These are phyloP conservation scores for Uloborus diversus DNA, from an alignment of 1,140 invertebrate genomes.

Conservation along the genomic window DNA sequence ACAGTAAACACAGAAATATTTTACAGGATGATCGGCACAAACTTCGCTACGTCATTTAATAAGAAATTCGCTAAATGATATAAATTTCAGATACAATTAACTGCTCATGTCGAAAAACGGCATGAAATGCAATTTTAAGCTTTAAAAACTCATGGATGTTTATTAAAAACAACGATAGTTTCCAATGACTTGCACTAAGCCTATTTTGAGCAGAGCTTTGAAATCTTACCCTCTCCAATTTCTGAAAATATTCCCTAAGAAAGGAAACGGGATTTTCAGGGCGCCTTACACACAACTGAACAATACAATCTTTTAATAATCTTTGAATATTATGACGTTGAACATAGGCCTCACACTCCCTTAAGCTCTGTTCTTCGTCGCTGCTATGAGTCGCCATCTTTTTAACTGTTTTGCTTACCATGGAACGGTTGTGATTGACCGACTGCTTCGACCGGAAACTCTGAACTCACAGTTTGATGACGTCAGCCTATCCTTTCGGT, in stretches of 20 bases:
- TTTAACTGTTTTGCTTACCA: conserved; percentile 53
- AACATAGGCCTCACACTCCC: conserved; percentile 95
- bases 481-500: conserved; percentile 44
- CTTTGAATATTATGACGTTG: conserved; percentile 93
- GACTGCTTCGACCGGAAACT: conserved; percentile 50
- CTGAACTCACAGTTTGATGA: conserved; percentile 38
- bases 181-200: conserved; percentile 13
- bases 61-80: not conserved
- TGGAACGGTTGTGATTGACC: conserved; percentile 44
- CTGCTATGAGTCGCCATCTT: conserved; percentile 51
- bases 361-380: conserved; percentile 85
- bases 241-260: conserved; percentile 96
- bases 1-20: too few relatives aligned
- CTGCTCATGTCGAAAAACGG: not conserved
- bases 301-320: conserved; percentile 97
- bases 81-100: not conserved
- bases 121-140: not conserved
- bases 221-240: conserved; percentile 89
- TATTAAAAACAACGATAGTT: not conserved
- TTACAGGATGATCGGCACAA: too few relatives aligned
- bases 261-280: conserved; percentile 97
- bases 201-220: conserved; percentile 26
- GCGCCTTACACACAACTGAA: conserved; percentile 94
- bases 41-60: too few relatives aligned
- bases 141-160: not conserved